A percentile compares a stretch with the other conserved stretches of the same genome.
These are phyloP conservation scores for Tichodroma muraria DNA, from an alignment of 2,113 vertebrate genomes.

Conservation along the genomic window DNA sequence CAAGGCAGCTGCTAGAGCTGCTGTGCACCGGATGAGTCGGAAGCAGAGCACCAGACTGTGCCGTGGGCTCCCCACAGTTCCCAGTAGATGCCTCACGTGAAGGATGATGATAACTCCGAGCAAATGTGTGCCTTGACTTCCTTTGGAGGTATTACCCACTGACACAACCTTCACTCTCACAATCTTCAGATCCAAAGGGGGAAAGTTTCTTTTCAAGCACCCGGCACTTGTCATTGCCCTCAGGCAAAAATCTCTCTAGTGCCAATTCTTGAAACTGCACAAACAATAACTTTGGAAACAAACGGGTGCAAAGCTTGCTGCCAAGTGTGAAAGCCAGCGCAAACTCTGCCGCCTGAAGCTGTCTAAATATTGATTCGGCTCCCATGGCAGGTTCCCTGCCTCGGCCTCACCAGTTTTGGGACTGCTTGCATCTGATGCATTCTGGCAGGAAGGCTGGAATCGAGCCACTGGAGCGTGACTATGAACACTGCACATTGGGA, in stretches of 20 bases:
- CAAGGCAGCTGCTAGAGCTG: neutral
- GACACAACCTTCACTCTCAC: neutral
- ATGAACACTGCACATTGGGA: neutral
- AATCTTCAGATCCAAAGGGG: neutral
- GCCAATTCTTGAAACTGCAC: constrained; percentile 17
- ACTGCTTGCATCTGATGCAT: neutral
- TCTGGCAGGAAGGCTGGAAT: constrained; percentile 13
- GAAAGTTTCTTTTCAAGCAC: neutral
- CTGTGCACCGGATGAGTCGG: neutral
- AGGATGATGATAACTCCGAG: neutral
- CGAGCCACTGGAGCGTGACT: neutral
- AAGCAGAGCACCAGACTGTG: neutral
- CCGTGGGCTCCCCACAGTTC: neutral
- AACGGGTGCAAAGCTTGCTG: neutral
- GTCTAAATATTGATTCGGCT: constrained; percentile 37
- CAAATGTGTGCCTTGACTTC: neutral
- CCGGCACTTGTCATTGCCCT: neutral
- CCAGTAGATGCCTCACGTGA: neutral
- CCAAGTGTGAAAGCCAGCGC: neutral
- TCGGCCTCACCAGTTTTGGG: neutral
- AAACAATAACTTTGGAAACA: constrained; percentile 40
- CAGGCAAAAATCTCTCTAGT: constrained; percentile 24
- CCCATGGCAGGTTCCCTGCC: neutral
- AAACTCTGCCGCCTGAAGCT: neutral
- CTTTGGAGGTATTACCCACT: neutral